These are phyloP conservation scores for Hyalella azteca DNA, from an alignment of 2,888 invertebrate species.

Conservation along the genomic window DNA sequence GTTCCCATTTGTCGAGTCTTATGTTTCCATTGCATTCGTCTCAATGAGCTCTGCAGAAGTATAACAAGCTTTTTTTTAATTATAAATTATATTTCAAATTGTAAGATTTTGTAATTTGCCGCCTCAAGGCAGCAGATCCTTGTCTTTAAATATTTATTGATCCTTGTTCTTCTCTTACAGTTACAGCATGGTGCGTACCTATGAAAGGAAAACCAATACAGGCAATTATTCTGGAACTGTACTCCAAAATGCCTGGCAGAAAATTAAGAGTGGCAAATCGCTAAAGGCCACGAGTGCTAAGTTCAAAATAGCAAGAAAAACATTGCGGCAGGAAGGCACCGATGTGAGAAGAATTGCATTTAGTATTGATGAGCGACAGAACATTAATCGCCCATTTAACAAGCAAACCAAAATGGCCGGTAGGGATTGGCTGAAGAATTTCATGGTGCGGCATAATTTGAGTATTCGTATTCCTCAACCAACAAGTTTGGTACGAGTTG, in stretches of 20 bases:
- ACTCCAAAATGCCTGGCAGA: not conserved
- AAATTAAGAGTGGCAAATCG: not conserved
- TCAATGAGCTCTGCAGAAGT: no score
- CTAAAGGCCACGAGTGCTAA: not conserved
- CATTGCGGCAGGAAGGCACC: not conserved
- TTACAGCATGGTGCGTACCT: no score
- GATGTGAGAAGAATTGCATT: slow-evolving; percentile 2
- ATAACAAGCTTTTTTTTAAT: no score
- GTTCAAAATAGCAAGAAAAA: not conserved
- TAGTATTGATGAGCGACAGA: not conserved
- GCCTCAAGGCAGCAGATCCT: no score
- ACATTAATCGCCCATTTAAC: not conserved
- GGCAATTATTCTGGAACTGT: not conserved
- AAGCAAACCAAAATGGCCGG: not conserved
- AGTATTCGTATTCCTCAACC: slow-evolving; percentile 18
- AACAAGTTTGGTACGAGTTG: slow-evolving; percentile 22
- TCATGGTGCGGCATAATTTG: no score
- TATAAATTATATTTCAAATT: no score
- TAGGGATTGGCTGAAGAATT: not conserved
- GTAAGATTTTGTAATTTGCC: no score
- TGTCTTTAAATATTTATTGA: no score
- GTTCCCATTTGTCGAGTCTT: no score
- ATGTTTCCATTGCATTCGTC: no score
- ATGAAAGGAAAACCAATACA: not conserved
- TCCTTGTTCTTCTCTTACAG: no score